These are phyloP conservation scores for Lagenorhynchus albirostris DNA, from an alignment of 2,113 vertebrate species.

Conservation along the genomic window DNA sequence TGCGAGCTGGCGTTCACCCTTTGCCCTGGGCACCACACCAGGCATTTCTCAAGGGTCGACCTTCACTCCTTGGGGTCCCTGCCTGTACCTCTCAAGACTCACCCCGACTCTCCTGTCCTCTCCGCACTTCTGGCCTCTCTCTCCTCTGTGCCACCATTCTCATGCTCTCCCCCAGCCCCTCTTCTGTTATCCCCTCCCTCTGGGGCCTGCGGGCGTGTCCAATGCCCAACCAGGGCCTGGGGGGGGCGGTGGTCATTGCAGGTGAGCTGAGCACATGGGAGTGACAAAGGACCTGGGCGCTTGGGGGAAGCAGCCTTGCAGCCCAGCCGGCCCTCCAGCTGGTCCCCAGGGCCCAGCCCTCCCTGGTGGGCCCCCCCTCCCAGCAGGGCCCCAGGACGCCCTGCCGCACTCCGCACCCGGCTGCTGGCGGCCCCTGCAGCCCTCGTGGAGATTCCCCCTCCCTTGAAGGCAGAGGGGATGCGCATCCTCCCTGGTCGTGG, in stretches of 20 bases:
- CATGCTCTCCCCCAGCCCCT: too few relatives aligned
- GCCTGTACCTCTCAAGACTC: not conserved
- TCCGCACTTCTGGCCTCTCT: not conserved
- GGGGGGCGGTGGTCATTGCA: not conserved
- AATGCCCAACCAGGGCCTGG: not conserved
- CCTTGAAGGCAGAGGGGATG: not conserved
- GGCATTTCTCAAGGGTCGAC: accelerated
- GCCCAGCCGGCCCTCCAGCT: not conserved
- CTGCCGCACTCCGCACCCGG: not conserved
- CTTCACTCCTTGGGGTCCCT: not conserved
- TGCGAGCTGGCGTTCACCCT: accelerated
- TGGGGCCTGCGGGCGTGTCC: not conserved
- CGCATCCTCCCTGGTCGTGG: accelerated
- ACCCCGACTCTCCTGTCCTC: too few relatives aligned
- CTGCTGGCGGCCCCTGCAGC: not conserved
- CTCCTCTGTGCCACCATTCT: not conserved
- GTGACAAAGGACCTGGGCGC: not conserved
- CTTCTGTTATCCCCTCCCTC: too few relatives aligned
- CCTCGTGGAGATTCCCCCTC: not conserved
- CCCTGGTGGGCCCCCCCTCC: not conserved
- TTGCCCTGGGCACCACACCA: accelerated
- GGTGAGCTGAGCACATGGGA: not conserved
- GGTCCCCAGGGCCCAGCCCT: too few relatives aligned
- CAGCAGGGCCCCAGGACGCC: too few relatives aligned
- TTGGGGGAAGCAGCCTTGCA: not conserved